Conservation (phyloP, 2,888 invertebrate species). For the Petrophora chlorosata region DNA sequence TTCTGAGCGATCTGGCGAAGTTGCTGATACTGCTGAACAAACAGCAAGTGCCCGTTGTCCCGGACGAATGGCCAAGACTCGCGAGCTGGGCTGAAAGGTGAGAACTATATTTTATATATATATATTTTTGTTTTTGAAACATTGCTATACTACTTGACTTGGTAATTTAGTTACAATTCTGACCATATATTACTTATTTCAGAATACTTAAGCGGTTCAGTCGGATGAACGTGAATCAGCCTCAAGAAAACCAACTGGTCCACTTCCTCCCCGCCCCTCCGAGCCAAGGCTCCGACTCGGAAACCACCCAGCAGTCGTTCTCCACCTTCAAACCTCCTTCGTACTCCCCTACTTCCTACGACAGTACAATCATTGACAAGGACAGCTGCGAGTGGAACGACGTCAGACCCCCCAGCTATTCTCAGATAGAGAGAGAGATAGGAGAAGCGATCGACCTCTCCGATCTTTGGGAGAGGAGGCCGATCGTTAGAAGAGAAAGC, state of each 20-base stretch:
- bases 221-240: slow-evolving; percentile 77
- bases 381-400: slow-evolving; percentile 82
- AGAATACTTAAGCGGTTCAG: slow-evolving; percentile 87
- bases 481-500: slow-evolving; percentile 80
- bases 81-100: slow-evolving; percentile 92
- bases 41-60: slow-evolving; percentile 88
- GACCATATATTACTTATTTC: slow-evolving; percentile 26
- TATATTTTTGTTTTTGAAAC: not conserved
- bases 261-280: slow-evolving; percentile 88
- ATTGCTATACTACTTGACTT: too few relatives aligned
- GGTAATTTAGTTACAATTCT: too few relatives aligned
- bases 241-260: slow-evolving; percentile 89
- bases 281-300: slow-evolving; percentile 70
- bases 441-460: slow-evolving; percentile 72
- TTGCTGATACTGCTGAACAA: slow-evolving; percentile 91
- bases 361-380: slow-evolving; percentile 71
- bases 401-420: slow-evolving; percentile 79
- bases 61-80: slow-evolving; percentile 92
- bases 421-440: slow-evolving; percentile 67
- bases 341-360: slow-evolving; percentile 79
- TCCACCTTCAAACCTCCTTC: slow-evolving; percentile 81
- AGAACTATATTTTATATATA: not conserved
- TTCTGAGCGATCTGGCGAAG: slow-evolving; percentile 90
- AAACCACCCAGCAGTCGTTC: slow-evolving; percentile 74
- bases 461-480: slow-evolving; percentile 78